Evolutionary conservation across 1,140 invertebrate genomes (phyloP), one percentile per base, ranked within the genome.

Genomic region (Formica selysi): DNA sequence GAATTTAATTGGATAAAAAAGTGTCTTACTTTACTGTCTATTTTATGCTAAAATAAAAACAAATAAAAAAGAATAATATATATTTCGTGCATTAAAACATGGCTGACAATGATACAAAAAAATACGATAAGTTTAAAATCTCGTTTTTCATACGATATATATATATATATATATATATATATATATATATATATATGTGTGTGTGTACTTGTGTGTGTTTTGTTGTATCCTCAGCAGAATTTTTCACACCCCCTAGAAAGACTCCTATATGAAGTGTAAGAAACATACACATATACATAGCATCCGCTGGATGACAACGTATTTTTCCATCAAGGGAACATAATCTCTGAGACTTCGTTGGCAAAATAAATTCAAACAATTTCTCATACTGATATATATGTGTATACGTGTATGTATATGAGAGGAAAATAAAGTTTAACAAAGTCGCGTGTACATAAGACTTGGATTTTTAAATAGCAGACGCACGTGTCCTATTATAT

Each of bases 291-390:
- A 44, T 41, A 5, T 57, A 8, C 32, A 48, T 5, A 29, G 13
- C 6, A 41, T 48, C 29, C 11, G 48, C 29, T 71, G 7, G 10
- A 67, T 65, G 26, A 22, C 54, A 26, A 48, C 11, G 11, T 71
- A 22, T 81, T 44, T 61, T 73, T 81, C 67, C 38, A 32, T 61
- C 11, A 61, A 1, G 38, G 26, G 22, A 22, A 22, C 22, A 0
- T 81, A 81, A 81, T 81, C 54, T 81, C 51, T 61, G 67, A 61
- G 19, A 11, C 54, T 71, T 44, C 38, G 67, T 48, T 19, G 67
- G 3, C 22, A 41, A 81, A 70, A 81, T 59, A 59, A 59, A 73
- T 73, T 59, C 79, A 61, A 36, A 5, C 38, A 61, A 26, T 38
- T 61, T 61, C 44, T 11, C 44, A 29, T 29, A 51, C 26, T 71